Conservation (phyloP, 2,888 invertebrate species). For the Doris montereyensis region DNA sequence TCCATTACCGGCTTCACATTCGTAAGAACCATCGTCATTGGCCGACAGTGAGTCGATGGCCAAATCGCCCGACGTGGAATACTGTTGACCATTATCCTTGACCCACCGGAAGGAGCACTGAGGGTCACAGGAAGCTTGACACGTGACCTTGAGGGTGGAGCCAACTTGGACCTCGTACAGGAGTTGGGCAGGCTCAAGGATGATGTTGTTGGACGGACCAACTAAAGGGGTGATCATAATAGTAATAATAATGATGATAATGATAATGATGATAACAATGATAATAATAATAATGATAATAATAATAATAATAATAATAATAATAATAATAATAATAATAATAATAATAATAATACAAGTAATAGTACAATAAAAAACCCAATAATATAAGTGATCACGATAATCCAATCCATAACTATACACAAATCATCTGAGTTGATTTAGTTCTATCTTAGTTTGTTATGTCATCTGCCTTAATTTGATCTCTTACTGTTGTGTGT, state of each 20-base stretch:
- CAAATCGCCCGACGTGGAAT: slow-evolving; percentile 20
- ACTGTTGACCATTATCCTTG: slow-evolving; percentile 1
- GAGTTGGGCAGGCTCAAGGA: slow-evolving; percentile 18
- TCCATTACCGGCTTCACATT: slow-evolving; percentile 32
- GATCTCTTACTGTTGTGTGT: no score
- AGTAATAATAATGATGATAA: neutral
- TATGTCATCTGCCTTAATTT: no score
- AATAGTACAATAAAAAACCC: no score
- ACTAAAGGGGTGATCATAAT: slow-evolving; percentile 7
- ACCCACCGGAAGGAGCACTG: slow-evolving; percentile 42
- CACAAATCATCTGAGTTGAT: no score
- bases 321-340: neutral
- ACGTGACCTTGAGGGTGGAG: slow-evolving; percentile 28
- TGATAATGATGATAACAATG: neutral
- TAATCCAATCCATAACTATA: no score
- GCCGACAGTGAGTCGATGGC: neutral
- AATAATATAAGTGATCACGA: no score
- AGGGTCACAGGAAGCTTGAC: slow-evolving; percentile 40
- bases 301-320: neutral
- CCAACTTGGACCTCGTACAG: slow-evolving; percentile 33
- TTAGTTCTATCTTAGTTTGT: no score
- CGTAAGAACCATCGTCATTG: slow-evolving; percentile 12
- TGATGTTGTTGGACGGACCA: slow-evolving; percentile 18
- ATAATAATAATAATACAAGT: neutral
- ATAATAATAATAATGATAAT: neutral